These are phyloP conservation scores for Montifringilla adamsi DNA, from an alignment of 2,113 vertebrate species.

Conservation along the genomic window DNA sequence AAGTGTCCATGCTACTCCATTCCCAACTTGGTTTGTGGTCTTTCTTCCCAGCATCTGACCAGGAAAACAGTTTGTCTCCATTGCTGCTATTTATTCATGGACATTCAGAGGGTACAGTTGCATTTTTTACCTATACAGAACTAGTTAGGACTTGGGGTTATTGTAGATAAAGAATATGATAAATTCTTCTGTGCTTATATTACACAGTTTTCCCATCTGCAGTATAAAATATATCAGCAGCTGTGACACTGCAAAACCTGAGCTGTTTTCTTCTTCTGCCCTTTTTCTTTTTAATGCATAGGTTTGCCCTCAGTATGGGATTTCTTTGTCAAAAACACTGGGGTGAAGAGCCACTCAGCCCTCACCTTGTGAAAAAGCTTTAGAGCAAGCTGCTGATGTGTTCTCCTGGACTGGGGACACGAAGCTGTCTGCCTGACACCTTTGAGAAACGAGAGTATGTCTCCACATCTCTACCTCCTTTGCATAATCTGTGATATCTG, in stretches of 20 bases:
- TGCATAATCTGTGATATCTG: constrained; percentile 64
- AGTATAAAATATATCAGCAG: not conserved
- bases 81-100: not conserved
- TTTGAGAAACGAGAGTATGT: constrained; percentile 45
- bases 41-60: not conserved
- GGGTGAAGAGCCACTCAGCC: not conserved
- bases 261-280: not conserved
- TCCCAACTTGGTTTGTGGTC: not conserved
- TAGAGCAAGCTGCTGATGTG: not conserved
- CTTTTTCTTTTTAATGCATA: not conserved
- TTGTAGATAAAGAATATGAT: not conserved
- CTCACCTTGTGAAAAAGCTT: not conserved
- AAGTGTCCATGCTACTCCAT: not conserved
- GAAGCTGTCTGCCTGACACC: constrained; percentile 37
- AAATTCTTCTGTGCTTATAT: not conserved
- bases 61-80: not conserved
- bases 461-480: constrained; percentile 52
- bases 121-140: not conserved
- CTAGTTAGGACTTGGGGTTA: not conserved
- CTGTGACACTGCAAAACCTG: not conserved
- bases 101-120: not conserved
- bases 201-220: not conserved
- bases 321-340: not conserved
- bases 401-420: not conserved
- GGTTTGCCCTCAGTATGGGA: not conserved